These are phyloP conservation scores for Thysanoteuthis rhombus DNA, from an alignment of 2,888 invertebrate genomes.

Conservation along the genomic window DNA sequence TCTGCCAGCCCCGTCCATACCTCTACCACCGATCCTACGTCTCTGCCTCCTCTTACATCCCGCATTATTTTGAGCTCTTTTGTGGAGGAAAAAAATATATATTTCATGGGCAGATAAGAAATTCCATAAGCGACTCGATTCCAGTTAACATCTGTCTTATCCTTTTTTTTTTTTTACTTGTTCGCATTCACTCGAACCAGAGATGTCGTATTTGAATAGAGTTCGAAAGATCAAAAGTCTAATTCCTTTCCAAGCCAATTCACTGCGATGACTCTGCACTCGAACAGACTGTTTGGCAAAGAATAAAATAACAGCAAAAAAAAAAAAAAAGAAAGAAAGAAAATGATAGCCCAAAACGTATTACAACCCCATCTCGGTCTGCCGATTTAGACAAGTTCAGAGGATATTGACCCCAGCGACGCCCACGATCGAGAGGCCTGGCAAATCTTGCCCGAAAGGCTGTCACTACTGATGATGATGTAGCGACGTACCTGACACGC, in stretches of 20 bases:
- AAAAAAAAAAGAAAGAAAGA: too few relatives aligned
- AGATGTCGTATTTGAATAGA: neutral
- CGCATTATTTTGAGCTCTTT: neutral
- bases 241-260: neutral
- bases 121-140: neutral
- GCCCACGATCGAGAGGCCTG: too few relatives aligned
- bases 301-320: neutral
- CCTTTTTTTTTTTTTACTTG: neutral
- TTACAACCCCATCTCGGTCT: too few relatives aligned
- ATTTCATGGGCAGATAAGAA: neutral
- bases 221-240: neutral
- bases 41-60: neutral
- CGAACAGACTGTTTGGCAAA: neutral
- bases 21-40: neutral
- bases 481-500: too few relatives aligned
- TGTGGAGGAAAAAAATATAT: neutral
- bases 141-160: neutral
- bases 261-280: neutral
- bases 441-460: too few relatives aligned
- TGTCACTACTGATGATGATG: too few relatives aligned
- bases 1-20: neutral
- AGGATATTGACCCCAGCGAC: too few relatives aligned
- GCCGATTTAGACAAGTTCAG: too few relatives aligned
- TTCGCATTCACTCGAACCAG: neutral
- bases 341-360: neutral